phyloP scores from a whole-genome alignment of 2,113 vertebrate species.

The Arenaria interpres region DNA sequence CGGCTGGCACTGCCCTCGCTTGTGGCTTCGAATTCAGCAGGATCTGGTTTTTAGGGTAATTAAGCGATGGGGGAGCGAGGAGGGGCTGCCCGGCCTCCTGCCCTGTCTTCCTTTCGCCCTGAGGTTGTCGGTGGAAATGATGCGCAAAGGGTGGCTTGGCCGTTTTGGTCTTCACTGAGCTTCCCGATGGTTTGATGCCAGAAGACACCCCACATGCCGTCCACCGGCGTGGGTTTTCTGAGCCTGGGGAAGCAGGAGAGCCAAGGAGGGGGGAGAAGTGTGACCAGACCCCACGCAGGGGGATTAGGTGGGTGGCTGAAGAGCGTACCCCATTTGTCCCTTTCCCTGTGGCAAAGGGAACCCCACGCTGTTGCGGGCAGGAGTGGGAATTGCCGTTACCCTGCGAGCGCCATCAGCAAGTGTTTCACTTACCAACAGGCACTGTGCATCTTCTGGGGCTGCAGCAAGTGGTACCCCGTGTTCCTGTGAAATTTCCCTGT shows the following conservation, averaged over 20 bases:
- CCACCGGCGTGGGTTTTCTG: rapidly evolving
- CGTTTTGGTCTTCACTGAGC: background rate
- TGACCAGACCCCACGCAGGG: rapidly evolving
- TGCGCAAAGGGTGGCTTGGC: background rate
- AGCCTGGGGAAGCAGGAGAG: background rate
- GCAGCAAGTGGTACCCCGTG: background rate
- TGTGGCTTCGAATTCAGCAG: background rate
- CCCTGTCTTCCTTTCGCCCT: background rate
- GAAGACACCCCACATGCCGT: rapidly evolving
- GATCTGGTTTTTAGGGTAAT: background rate
- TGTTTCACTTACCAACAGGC: rapidly evolving
- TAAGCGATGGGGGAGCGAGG: background rate
- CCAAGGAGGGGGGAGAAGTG: background rate
- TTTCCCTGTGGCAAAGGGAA: background rate
- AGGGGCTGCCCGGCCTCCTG: background rate
- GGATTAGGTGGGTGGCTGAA: background rate
- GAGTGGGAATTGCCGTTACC: rapidly evolving
- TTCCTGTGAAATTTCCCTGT: background rate
- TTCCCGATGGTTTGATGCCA: background rate
- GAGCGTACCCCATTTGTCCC: background rate
- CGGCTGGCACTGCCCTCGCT: background rate
- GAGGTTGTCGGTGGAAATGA: rapidly evolving
- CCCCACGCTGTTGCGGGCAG: background rate
- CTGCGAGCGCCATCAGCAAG: rapidly evolving
- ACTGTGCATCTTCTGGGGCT: rapidly evolving